A percentile compares a stretch with the other conserved stretches of the same genome.
Conservation (phyloP, 2,888 invertebrate genomes). For the Ethmia dodecea region DNA sequence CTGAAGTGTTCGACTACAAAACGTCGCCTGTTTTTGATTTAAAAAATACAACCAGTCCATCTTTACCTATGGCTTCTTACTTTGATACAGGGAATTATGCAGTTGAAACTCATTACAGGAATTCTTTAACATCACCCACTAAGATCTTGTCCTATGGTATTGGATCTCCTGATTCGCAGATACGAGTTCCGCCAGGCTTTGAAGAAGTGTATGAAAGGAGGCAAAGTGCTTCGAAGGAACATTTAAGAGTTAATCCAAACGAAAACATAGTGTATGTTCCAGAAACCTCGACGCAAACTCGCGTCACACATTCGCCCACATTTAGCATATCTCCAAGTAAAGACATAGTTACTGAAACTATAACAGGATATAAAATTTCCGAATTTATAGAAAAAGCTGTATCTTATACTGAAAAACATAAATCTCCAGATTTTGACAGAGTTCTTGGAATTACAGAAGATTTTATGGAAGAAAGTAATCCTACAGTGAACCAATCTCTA, state of each 20-base stretch:
- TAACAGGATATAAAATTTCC: slow-evolving; percentile 1
- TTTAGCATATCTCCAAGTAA: slow-evolving; percentile 15
- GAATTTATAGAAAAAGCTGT: slow-evolving; percentile 1
- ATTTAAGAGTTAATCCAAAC: slow-evolving; percentile 3
- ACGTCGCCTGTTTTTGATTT: slow-evolving; percentile 10
- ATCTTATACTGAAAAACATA: no score
- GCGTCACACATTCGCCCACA: slow-evolving; percentile 24
- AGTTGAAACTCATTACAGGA: slow-evolving; percentile 56
- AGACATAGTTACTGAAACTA: background rate
- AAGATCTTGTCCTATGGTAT: slow-evolving; percentile 17
- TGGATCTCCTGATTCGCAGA: slow-evolving; percentile 20
- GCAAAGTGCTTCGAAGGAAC: slow-evolving; percentile 23
- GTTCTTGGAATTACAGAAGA: no score
- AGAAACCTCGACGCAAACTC: slow-evolving; percentile 45
- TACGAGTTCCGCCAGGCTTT: slow-evolving; percentile 57
- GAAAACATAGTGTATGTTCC: slow-evolving; percentile 26
- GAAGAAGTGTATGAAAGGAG: slow-evolving; percentile 49
- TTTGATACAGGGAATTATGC: slow-evolving; percentile 70
- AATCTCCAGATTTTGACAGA: no score
- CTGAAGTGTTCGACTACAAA: slow-evolving; percentile 15
- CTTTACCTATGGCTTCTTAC: slow-evolving; percentile 56
- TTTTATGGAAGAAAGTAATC: no score
- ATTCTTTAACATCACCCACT: slow-evolving; percentile 40
- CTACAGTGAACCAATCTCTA: no score
- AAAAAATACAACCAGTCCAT: slow-evolving; percentile 28